Evolutionary conservation across 2,888 invertebrate genomes (phyloP), one percentile per base, ranked within the genome.

Genomic region (Strigamia transsilvanica): DNA sequence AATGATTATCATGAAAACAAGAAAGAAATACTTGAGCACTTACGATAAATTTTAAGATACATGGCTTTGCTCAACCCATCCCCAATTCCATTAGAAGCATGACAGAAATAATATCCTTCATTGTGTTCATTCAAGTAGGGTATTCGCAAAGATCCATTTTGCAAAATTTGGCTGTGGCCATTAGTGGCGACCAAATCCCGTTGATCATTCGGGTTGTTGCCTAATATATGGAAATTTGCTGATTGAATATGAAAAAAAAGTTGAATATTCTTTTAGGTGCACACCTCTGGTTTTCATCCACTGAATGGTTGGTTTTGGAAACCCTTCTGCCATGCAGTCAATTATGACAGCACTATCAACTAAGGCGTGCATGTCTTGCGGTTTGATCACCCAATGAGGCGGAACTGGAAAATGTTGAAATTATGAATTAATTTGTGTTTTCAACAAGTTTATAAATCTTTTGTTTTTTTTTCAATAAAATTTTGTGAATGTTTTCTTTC

Each of bases 41-140:
- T 85, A 89, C 89, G 88, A 84, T 89, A 88, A 12, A 90, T 89
- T 13, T 87, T 87, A 6, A 90, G 87, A 81, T 86, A 86, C 27
- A 89, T 86, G 41, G 88, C 87, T 84, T 88, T 88, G 85, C 89
- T 89, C 80, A 89, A 87, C 10, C 88, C 88, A 79, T 87, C 86
- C 7, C 89, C 89, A 34, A 89, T 88, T 15, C 88, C 87, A 84
- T 90, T 90, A 84, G 87, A 87, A 34, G 89, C 88, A 83, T 88
- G 88, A 85, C 90, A 90, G 82, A 89, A 85, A 85, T 89, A 90
- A 84, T 87, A 87, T 0, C 90, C 90, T 83, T 88, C 88, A 84
- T 89, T 89, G 13, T 85, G 85, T 82, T 88, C 87, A 41, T 84
- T 84, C 12, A 88, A 88, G 23, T 86, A 85, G 15, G 85, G 85